These are phyloP conservation scores for Scomber japonicus DNA, from an alignment of 2,113 vertebrate genomes.

Conservation along the genomic window DNA sequence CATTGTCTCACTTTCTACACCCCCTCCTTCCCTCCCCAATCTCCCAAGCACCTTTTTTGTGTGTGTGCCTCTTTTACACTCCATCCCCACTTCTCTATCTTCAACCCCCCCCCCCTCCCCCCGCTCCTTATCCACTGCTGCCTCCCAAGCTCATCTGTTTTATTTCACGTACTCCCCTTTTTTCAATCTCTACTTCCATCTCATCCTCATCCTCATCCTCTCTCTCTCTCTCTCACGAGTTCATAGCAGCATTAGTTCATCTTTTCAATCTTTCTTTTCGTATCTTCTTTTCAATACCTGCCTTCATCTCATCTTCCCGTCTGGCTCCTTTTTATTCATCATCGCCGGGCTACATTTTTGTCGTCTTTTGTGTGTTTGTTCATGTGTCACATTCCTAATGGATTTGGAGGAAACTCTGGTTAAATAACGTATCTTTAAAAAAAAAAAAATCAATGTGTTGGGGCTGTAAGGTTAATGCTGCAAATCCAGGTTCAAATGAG, in stretches of 20 bases:
- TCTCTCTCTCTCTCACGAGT: neutral
- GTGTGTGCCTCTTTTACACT: neutral
- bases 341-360: slow-evolving; percentile 2
- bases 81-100: neutral
- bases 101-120: neutral
- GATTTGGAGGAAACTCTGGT: neutral
- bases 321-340: slow-evolving; percentile 17
- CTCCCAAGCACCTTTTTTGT: slow-evolving; percentile 19
- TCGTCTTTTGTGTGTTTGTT: slow-evolving; percentile 12
- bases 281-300: slow-evolving; percentile 27
- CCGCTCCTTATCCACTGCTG: neutral
- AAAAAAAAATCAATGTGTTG: neutral
- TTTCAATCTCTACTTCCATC: slow-evolving; percentile 34
- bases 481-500: slow-evolving; percentile 7
- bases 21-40: neutral
- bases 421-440: neutral
- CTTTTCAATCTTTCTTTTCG: slow-evolving; percentile 12
- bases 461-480: neutral
- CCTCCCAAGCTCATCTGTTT: slow-evolving; percentile 28
- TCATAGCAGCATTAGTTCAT: slow-evolving; percentile 28
- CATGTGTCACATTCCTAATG: slow-evolving; percentile 1
- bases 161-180: slow-evolving; percentile 9
- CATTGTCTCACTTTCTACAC: slow-evolving; percentile 10
- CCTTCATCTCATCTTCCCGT: slow-evolving; percentile 36
- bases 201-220: slow-evolving; percentile 11